phyloP scores from a whole-genome alignment of 1,140 invertebrate genomes.

The Protaetia brevitarsis region DNA sequence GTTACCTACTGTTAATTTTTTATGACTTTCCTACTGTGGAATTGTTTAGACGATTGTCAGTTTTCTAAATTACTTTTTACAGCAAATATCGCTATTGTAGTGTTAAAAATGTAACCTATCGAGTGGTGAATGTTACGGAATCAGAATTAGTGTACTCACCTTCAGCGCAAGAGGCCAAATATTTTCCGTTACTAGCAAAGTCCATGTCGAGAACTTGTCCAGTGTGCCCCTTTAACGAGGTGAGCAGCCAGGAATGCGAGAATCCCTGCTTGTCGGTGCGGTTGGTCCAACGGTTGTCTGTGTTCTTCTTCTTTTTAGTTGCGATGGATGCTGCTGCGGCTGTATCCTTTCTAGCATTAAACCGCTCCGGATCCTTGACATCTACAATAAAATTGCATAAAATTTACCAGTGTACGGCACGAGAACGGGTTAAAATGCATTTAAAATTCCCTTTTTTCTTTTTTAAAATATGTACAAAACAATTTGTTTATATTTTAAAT shows the following conservation, averaged over 20 bases:
- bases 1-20: no score
- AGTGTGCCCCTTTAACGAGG: constrained; percentile 77
- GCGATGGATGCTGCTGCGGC: not conserved
- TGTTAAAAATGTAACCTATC: no score
- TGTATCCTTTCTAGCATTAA: constrained; percentile 2
- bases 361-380: constrained; percentile 2
- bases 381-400: constrained; percentile 1
- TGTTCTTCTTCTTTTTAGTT: constrained; percentile 32
- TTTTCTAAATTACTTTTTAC: no score
- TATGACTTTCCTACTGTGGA: no score
- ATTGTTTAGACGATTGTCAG: no score
- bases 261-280: constrained; percentile 49
- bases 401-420: not conserved
- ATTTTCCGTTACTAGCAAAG: constrained; percentile 81
- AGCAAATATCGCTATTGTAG: no score
- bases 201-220: constrained; percentile 69
- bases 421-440: not conserved
- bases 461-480: constrained; percentile 8
- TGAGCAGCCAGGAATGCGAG: constrained; percentile 70
- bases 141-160: constrained; percentile 57
- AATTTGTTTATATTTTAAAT: constrained; percentile 20
- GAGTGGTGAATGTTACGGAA: no score
- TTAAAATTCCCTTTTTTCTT: not conserved
- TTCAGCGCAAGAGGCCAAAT: constrained; percentile 74
- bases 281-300: constrained; percentile 29